These are phyloP conservation scores for Perodicticus potto DNA, from an alignment of 2,797 vertebrate genomes.

Conservation along the genomic window DNA sequence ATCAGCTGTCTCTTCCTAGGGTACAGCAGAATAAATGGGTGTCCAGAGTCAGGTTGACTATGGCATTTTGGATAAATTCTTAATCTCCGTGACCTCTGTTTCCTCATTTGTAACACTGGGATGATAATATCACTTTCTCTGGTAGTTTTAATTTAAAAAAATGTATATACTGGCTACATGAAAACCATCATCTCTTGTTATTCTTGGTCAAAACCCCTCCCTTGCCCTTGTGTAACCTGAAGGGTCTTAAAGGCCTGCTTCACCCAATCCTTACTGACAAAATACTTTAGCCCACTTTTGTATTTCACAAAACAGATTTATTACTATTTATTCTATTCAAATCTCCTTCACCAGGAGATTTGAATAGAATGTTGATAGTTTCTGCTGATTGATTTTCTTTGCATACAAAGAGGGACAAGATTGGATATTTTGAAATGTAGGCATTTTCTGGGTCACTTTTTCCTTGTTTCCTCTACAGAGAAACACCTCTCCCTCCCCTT, in stretches of 20 bases:
- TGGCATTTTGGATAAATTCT: neutral
- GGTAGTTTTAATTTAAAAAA: neutral
- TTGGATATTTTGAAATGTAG: neutral
- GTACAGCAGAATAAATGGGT: neutral
- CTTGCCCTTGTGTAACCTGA: neutral
- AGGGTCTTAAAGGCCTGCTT: neutral
- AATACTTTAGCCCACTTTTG: neutral
- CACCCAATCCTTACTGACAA: neutral
- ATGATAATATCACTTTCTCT: neutral
- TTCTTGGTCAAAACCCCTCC: neutral
- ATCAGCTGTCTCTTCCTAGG: neutral
- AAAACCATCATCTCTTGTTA: neutral
- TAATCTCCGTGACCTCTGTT: neutral
- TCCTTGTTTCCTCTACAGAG: neutral
- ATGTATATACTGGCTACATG: neutral
- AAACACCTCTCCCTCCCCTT: neutral
- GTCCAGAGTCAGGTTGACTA: neutral
- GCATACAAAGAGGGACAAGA: neutral
- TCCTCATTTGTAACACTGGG: neutral
- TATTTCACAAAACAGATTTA: neutral
- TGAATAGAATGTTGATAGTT: neutral
- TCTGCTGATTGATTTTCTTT: slow-evolving; percentile 35
- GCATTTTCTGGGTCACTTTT: neutral
- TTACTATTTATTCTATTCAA: neutral
- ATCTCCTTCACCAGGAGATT: neutral